Evolutionary conservation across 2,888 invertebrate genomes (phyloP), one percentile per base, ranked within the genome.

Genomic region (Nymphalis polychloros): DNA sequence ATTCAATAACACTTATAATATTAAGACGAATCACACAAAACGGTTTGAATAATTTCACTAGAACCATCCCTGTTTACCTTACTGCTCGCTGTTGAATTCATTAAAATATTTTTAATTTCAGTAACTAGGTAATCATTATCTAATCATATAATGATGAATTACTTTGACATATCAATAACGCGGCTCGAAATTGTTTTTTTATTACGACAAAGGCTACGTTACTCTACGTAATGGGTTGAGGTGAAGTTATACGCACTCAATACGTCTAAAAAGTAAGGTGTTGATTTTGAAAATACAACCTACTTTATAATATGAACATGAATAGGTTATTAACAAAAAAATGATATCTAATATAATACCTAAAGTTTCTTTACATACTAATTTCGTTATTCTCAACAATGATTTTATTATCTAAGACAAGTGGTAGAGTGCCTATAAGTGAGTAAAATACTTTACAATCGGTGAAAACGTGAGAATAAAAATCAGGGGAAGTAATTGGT

Each of bases 91-190:
- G 89, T 89, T 85, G 84, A 83, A 83, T 86, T 83, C 78, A 83
- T 82, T 86, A 80, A 82, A 83, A 82, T 87, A 87, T 84, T 80
- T 87, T 84, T 88, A 85, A 88, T 84, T 84, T 87, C 82, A 85
- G 87, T 89, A 90, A 85, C 91, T 92, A 89, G 86, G 82, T 89
- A 84, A 84, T 87, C 76, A 79, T 84, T 88, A 91, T 84, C 90
- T 92, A 89, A 89, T 87, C 86, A 88, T 41, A 41, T 90, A 89
- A 90, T 91, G 83, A 90, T 90, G 90, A 87, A 78, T 91, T 92
- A 92, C 92, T 90, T 92, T 92, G 91, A 92, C 92, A 92, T 92
- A 92, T 92, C 85, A 88, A 90, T 87, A 88, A 92, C 92, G 92
- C 92, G 92, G 92, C 92, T 92, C 92, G 91, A 92, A 91, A 89